Conservation (phyloP, 1,140 invertebrate genomes). For the Drosophila micromelanica region DNA sequence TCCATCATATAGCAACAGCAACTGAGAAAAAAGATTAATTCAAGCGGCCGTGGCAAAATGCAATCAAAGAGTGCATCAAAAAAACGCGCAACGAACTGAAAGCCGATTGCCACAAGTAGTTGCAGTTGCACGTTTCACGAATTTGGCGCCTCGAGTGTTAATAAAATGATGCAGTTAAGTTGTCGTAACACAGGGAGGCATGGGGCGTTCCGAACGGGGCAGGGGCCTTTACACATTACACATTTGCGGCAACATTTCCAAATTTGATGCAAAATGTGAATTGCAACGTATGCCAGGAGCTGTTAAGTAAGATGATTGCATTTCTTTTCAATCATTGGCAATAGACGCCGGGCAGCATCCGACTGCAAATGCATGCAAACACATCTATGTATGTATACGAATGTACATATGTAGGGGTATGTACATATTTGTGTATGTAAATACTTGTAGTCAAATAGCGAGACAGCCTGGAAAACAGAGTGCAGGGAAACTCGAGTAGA, state of each 20-base stretch:
- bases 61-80: constrained; percentile 54
- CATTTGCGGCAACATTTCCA: constrained; percentile 45
- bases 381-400: neutral
- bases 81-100: constrained; percentile 56
- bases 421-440: neutral
- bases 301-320: constrained; percentile 72
- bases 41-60: constrained; percentile 47
- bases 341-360: constrained; percentile 48
- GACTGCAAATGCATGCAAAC: neutral
- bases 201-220: neutral
- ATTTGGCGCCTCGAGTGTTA: constrained; percentile 73
- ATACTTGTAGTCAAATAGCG: constrained; percentile 6
- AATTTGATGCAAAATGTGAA: constrained; percentile 67
- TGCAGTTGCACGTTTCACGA: constrained; percentile 32
- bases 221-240: neutral
- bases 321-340: constrained; percentile 76
- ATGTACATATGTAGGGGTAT: neutral
- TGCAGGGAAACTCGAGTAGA: constrained; percentile 28
- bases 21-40: constrained; percentile 14
- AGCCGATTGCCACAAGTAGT: constrained; percentile 22
- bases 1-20: constrained; percentile 21
- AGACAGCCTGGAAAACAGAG: constrained; percentile 14
- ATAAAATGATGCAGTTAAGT: constrained; percentile 79
- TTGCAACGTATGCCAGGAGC: constrained; percentile 47
- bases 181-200: constrained; percentile 56